Percentiles rank a stretch among this genome's conserved stretches.
phyloP scores from a whole-genome alignment of 2,888 invertebrate genomes.

The Parnassius apollo region DNA sequence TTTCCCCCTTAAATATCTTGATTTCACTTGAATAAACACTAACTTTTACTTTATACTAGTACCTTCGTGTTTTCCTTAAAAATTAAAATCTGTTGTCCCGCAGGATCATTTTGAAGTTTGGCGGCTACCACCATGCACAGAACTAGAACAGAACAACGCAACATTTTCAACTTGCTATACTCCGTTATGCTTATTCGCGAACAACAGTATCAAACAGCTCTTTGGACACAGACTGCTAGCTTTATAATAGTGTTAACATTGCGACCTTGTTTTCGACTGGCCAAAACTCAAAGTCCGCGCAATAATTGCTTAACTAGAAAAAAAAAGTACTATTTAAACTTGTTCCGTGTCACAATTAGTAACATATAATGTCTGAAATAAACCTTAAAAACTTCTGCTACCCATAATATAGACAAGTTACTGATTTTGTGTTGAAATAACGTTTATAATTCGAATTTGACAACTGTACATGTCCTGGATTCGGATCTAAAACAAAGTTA shows the following conservation, averaged over 20 bases:
- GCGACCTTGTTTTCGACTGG: constrained; percentile 35
- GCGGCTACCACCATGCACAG: constrained; percentile 32
- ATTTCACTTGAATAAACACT: too few relatives aligned
- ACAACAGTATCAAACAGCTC: constrained; percentile 17
- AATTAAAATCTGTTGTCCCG: constrained; percentile 49
- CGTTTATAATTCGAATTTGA: too few relatives aligned
- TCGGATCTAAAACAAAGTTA: too few relatives aligned
- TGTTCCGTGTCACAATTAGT: constrained; percentile 26
- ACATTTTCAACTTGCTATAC: constrained; percentile 25
- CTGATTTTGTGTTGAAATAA: background rate
- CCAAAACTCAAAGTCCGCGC: constrained; percentile 27
- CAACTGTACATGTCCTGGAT: too few relatives aligned
- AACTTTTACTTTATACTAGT: constrained; percentile 18
- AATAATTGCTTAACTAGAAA: constrained; percentile 29
- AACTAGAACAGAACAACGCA: constrained; percentile 30
- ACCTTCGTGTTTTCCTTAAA: constrained; percentile 53
- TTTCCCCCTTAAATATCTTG: too few relatives aligned
- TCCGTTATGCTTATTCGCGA: constrained; percentile 21
- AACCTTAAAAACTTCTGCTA: background rate
- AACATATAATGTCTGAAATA: constrained; percentile 1
- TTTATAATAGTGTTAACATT: constrained; percentile 35
- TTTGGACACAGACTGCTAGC: constrained; percentile 22
- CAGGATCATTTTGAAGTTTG: constrained; percentile 39
- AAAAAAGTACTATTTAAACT: constrained; percentile 27
- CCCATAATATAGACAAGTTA: too few relatives aligned